Evolutionary conservation across 2,113 vertebrate species (phyloP).

Genomic region (Zosterops japonicus): DNA sequence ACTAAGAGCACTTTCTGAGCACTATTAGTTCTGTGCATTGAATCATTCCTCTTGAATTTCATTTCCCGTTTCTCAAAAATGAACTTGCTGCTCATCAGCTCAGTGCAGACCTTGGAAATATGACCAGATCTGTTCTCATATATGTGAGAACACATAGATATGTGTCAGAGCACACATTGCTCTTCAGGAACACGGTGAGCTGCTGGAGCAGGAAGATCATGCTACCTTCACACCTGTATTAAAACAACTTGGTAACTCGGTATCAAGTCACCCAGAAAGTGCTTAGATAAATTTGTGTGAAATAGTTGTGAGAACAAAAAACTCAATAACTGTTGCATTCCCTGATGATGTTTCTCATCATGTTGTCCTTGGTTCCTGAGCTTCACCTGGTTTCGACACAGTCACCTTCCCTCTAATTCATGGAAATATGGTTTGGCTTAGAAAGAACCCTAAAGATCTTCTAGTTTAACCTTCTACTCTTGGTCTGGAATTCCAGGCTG

Average conservation of each 20-base stretch:
- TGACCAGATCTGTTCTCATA: not conserved
- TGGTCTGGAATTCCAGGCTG: not conserved
- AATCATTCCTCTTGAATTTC: not conserved
- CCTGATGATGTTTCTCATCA: accelerated
- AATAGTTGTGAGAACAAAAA: not conserved
- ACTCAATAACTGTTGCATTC: accelerated
- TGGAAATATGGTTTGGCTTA: not conserved
- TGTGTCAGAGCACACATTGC: not conserved
- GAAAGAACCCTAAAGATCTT: not conserved
- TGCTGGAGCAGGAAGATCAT: not conserved
- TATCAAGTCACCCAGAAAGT: not conserved
- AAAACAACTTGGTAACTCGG: not conserved
- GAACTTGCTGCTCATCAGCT: not conserved
- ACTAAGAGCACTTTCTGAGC: not conserved
- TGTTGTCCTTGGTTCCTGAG: not conserved
- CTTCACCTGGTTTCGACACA: not conserved
- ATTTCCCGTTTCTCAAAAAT: not conserved
- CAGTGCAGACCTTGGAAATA: not conserved
- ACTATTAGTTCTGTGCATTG: not conserved
- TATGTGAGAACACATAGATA: not conserved
- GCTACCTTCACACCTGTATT: not conserved
- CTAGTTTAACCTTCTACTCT: not conserved
- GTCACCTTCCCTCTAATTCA: not conserved
- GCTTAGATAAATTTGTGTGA: not conserved
- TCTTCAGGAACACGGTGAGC: not conserved